Conservation (phyloP, 2,888 invertebrate genomes). For the Machimus rusticus region DNA sequence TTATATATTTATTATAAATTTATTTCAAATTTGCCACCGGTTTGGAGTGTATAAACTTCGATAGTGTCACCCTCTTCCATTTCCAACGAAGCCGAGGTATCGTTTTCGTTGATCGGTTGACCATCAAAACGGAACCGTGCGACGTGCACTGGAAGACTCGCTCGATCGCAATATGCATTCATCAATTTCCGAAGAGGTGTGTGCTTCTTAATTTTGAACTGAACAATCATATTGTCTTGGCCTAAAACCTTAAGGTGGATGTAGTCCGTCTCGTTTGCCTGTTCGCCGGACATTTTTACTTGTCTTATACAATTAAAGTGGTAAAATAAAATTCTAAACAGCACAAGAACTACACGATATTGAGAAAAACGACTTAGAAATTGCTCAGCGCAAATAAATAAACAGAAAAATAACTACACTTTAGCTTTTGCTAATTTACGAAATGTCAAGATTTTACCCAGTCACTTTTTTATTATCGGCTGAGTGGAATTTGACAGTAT, state of each 20-base stretch:
- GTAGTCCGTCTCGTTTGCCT: slow-evolving; percentile 78
- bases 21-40: slow-evolving; percentile 69
- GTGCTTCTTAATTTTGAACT: slow-evolving; percentile 97
- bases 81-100: slow-evolving; percentile 88
- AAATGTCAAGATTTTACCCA: neutral
- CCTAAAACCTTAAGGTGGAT: slow-evolving; percentile 94
- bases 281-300: neutral
- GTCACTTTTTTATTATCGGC: neutral
- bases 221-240: slow-evolving; percentile 94
- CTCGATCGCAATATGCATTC: slow-evolving; percentile 95
- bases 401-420: neutral
- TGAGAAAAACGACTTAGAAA: neutral
- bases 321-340: too few relatives aligned
- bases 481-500: neutral
- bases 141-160: slow-evolving; percentile 88
- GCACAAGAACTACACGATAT: neutral
- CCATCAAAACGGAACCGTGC: slow-evolving; percentile 94
- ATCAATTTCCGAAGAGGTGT: slow-evolving; percentile 92
- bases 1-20: too few relatives aligned
- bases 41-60: slow-evolving; percentile 95
- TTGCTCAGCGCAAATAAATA: neutral
- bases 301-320: neutral
- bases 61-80: slow-evolving; percentile 97
- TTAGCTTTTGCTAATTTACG: neutral
- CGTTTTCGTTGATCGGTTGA: slow-evolving; percentile 89